phyloP scores from a whole-genome alignment of 2,888 invertebrate species.

The Lamproptera curius region DNA sequence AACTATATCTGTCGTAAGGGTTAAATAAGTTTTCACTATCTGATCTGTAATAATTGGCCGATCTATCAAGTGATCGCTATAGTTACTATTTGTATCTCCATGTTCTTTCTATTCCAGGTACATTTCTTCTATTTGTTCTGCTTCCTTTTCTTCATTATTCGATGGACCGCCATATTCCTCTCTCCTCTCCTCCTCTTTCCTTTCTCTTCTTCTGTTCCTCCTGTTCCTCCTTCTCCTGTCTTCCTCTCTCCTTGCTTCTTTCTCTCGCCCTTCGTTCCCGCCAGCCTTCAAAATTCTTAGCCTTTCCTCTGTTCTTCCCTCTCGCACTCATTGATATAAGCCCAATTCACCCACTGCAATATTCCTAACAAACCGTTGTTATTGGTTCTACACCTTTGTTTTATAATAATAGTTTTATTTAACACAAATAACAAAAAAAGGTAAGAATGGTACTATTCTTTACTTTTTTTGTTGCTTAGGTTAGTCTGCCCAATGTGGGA shows the following conservation, averaged over 20 bases:
- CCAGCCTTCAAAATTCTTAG: not conserved
- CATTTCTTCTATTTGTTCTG: too few relatives aligned
- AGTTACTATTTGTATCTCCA: not conserved
- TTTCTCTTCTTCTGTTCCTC: not conserved
- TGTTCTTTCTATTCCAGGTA: not conserved
- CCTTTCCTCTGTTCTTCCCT: not conserved
- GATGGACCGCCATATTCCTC: too few relatives aligned
- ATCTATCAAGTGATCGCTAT: too few relatives aligned
- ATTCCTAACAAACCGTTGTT: not conserved
- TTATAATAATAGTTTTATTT: too few relatives aligned
- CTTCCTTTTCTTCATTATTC: too few relatives aligned
- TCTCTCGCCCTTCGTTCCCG: not conserved
- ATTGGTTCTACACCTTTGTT: not conserved
- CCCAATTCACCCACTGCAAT: not conserved
- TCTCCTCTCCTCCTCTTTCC: not conserved
- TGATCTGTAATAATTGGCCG: not conserved
- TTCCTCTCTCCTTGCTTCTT: not conserved
- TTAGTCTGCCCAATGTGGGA: conserved; percentile 5
- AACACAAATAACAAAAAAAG: too few relatives aligned
- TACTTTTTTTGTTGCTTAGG: too few relatives aligned
- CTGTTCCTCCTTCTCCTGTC: not conserved
- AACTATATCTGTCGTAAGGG: too few relatives aligned
- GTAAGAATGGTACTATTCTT: too few relatives aligned
- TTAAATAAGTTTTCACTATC: not conserved
- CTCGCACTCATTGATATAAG: not conserved